Percentiles rank a stretch among this genome's conserved stretches.
Evolutionary conservation across 1,140 invertebrate species (phyloP).

Genomic region (Solen grandis): DNA sequence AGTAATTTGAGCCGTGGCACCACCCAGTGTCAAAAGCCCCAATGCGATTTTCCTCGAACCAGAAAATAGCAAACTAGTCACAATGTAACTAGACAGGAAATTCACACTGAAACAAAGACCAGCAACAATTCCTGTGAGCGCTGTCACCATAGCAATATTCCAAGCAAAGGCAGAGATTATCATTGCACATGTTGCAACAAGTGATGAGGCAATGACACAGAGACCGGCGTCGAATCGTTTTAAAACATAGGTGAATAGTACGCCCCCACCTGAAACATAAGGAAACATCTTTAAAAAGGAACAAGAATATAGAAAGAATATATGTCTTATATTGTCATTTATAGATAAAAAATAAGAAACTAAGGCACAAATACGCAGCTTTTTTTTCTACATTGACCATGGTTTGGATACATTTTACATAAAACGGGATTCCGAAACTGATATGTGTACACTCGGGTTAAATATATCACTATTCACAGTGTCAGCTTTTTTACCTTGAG

Average conservation of each 20-base stretch:
- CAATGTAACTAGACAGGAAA: not conserved
- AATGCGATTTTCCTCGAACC: slow-evolving; percentile 19
- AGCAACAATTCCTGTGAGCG: not conserved
- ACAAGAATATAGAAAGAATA: no score
- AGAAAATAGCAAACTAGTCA: slow-evolving; percentile 19
- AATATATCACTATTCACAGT: no score
- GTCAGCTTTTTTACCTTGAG: not conserved
- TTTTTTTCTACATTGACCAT: no score
- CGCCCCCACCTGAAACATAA: slow-evolving; percentile 28
- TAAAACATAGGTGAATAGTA: not conserved
- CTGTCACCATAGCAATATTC: slow-evolving; percentile 19
- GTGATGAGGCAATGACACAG: slow-evolving; percentile 6
- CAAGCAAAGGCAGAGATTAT: not conserved
- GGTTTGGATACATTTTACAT: no score
- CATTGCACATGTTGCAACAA: not conserved
- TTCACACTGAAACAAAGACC: slow-evolving; percentile 6
- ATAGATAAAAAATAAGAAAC: no score
- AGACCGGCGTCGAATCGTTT: slow-evolving; percentile 8
- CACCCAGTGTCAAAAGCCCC: not conserved
- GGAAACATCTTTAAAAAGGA: no score
- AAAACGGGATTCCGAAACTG: no score
- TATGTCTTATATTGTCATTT: no score
- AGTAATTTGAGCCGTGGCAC: not conserved
- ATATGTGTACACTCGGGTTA: no score
- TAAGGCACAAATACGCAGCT: no score